phyloP scores from a whole-genome alignment of 2,797 vertebrate genomes.

The Neostethus bicornis region DNA sequence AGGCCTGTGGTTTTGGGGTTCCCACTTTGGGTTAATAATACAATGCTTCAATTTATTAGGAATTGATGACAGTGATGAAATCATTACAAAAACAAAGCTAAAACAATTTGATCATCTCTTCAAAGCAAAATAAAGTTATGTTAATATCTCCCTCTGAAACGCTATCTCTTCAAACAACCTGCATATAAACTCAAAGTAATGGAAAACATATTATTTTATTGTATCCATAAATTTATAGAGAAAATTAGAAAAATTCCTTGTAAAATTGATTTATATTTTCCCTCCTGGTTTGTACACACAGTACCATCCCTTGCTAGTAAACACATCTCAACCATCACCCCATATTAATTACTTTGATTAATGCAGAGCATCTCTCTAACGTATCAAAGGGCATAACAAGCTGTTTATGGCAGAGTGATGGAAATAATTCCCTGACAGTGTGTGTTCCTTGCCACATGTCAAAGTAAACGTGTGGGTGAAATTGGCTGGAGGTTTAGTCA shows the following conservation, averaged over 20 bases:
- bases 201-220: too few relatives aligned
- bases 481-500: conserved; percentile 64
- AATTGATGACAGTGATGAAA: conserved; percentile 7
- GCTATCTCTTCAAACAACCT: too few relatives aligned
- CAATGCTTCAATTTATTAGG: conserved; percentile 2
- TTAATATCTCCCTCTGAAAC: too few relatives aligned
- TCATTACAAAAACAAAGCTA: background rate
- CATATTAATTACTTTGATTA: conserved; percentile 31
- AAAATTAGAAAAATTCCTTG: background rate
- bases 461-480: conserved; percentile 72
- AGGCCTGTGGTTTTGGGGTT: conserved; percentile 38
- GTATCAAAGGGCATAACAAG: conserved; percentile 49
- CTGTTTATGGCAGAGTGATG: conserved; percentile 50
- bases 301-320: conserved; percentile 9
- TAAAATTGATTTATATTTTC: background rate
- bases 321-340: conserved; percentile 25
- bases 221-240: background rate
- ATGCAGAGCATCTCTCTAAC: conserved; percentile 27
- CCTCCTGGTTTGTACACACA: background rate
- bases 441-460: conserved; percentile 70
- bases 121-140: too few relatives aligned
- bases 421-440: conserved; percentile 61
- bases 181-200: too few relatives aligned
- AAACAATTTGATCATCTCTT: too few relatives aligned
- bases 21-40: conserved; percentile 20